Percentiles rank a stretch among this genome's conserved stretches.
Conservation (phyloP, 2,113 vertebrate genomes). For the Crotophaga sulcirostris region DNA sequence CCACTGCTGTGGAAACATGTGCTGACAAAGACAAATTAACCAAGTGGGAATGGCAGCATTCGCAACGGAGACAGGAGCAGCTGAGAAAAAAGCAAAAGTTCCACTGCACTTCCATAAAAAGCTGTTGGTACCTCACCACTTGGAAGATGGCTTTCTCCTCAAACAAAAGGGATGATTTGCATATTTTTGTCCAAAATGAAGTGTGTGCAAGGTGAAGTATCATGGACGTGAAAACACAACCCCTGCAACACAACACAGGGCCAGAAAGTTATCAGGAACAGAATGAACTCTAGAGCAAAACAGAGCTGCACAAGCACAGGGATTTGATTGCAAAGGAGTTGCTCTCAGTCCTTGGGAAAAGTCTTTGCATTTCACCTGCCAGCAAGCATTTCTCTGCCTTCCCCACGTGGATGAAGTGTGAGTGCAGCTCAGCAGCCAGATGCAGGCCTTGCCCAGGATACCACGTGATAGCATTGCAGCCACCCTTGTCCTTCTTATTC, state of each 20-base stretch:
- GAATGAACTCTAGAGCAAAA: not conserved
- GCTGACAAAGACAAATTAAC: slow-evolving; percentile 27
- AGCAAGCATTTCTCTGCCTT: not conserved
- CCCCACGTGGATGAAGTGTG: not conserved
- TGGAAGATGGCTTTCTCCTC: not conserved
- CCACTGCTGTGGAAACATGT: not conserved
- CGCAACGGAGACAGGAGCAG: not conserved
- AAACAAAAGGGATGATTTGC: not conserved
- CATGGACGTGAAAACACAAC: not conserved
- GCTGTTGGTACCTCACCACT: not conserved
- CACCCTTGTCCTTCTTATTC: not conserved
- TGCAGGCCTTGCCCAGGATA: not conserved
- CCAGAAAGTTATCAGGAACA: slow-evolving; percentile 1
- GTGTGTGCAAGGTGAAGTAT: slow-evolving; percentile 23
- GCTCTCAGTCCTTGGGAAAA: not conserved
- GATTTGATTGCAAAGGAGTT: not conserved
- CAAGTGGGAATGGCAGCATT: not conserved
- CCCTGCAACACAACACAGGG: not conserved
- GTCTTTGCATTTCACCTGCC: not conserved
- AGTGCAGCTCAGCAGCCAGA: fast-evolving
- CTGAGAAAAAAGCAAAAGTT: not conserved
- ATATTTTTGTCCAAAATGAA: slow-evolving; percentile 1
- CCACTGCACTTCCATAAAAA: not conserved
- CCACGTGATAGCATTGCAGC: not conserved
- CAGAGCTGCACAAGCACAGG: not conserved